phyloP scores from a whole-genome alignment of 2,888 invertebrate genomes.

The Cantharis flavilabris region DNA sequence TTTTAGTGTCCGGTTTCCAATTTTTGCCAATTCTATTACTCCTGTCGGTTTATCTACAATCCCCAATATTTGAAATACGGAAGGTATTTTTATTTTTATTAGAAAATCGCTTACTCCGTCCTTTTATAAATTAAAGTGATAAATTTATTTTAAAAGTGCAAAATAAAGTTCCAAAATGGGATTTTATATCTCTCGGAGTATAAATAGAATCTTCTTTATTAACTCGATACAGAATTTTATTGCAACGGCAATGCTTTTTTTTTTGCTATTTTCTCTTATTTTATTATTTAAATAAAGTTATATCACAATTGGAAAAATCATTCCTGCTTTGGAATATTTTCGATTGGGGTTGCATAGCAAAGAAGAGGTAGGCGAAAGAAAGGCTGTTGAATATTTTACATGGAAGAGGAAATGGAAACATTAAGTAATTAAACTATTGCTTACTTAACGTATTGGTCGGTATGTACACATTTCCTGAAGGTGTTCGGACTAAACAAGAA shows the following conservation, averaged over 20 bases:
- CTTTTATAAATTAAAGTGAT: not conserved
- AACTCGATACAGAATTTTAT: not conserved
- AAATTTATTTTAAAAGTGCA: not conserved
- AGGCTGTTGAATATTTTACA: not conserved
- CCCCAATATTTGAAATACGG: not conserved
- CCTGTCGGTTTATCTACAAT: not conserved
- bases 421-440: not conserved
- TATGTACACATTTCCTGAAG: constrained; percentile 92
- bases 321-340: not conserved
- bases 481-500: constrained; percentile 87
- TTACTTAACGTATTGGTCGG: constrained; percentile 70
- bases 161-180: not conserved
- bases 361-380: not conserved
- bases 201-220: not conserved
- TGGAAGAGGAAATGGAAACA: not conserved
- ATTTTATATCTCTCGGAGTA: not conserved
- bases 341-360: too few species aligned
- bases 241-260: not conserved
- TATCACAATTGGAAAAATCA: not conserved
- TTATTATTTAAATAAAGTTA: not conserved
- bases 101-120: not conserved
- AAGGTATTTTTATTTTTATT: not conserved
- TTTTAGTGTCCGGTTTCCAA: not conserved
- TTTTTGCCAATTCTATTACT: not conserved
- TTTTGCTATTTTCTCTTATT: not conserved